Evolutionary conservation across 2,888 invertebrate genomes (phyloP).

Genomic region (Apamea sordens): DNA sequence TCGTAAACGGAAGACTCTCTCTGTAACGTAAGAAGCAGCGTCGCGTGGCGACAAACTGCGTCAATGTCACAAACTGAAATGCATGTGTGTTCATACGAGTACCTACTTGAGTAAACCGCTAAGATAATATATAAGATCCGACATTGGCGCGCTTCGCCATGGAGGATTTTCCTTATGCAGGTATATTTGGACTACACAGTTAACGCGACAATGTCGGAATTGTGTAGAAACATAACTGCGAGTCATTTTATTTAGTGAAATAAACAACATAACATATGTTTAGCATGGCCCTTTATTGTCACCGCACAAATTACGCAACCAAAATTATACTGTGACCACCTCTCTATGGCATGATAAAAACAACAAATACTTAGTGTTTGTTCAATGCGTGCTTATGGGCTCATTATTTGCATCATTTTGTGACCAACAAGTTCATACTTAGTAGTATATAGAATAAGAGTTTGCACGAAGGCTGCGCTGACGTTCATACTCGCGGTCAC

Average conservation of each 20-base stretch:
- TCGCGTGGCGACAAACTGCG: background rate
- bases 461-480: too few species aligned
- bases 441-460: too few species aligned
- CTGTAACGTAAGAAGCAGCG: background rate
- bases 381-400: too few species aligned
- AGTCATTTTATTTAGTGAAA: background rate
- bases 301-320: background rate
- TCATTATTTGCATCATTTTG: slow-evolving; percentile 1
- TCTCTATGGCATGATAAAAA: background rate
- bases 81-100: background rate
- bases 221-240: background rate
- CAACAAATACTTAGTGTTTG: too few species aligned
- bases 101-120: background rate
- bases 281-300: background rate
- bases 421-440: background rate
- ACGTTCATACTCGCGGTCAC: too few species aligned
- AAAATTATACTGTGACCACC: background rate
- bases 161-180: background rate
- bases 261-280: background rate
- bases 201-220: slow-evolving; percentile 29
- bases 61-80: background rate
- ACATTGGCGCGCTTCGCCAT: background rate
- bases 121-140: slow-evolving; percentile 6
- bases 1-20: background rate
- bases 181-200: background rate